Evolutionary conservation across 2,113 vertebrate genomes (phyloP).

Genomic region (Scortum barcoo): DNA sequence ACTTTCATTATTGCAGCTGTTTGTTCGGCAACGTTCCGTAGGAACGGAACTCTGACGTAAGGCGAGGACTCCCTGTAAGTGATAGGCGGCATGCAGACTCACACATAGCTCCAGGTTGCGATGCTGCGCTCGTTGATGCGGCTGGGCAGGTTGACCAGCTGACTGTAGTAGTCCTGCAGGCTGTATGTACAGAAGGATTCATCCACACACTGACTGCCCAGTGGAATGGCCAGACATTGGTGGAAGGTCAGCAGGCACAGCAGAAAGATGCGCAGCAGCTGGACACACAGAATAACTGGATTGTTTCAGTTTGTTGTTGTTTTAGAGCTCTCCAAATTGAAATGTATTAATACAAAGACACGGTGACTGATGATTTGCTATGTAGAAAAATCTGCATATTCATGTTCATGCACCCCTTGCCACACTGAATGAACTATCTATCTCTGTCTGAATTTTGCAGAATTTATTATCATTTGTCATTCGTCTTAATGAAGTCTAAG

Average conservation of each 20-base stretch:
- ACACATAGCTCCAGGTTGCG: conserved; percentile 84
- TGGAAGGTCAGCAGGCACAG: conserved; percentile 72
- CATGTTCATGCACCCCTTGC: too few species aligned
- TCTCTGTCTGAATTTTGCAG: too few species aligned
- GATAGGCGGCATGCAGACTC: conserved; percentile 52
- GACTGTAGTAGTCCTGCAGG: conserved; percentile 78
- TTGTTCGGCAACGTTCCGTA: too few species aligned
- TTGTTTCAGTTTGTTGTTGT: too few species aligned
- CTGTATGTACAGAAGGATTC: conserved; percentile 77
- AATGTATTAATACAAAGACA: not conserved
- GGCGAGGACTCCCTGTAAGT: too few species aligned
- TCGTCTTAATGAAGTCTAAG: too few species aligned
- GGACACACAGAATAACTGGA: not conserved
- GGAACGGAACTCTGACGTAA: too few species aligned
- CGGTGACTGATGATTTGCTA: not conserved
- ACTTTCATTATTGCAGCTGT: too few species aligned
- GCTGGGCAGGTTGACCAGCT: conserved; percentile 78
- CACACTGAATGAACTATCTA: too few species aligned
- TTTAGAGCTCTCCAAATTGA: not conserved
- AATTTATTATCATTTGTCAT: too few species aligned
- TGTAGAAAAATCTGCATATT: not conserved
- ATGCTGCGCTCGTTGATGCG: conserved; percentile 84
- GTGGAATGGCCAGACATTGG: conserved; percentile 61
- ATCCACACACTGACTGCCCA: conserved; percentile 76
- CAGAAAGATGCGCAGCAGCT: conserved; percentile 71